phyloP scores from a whole-genome alignment of 2,888 invertebrate species.

The Pemphredon lugubris region DNA sequence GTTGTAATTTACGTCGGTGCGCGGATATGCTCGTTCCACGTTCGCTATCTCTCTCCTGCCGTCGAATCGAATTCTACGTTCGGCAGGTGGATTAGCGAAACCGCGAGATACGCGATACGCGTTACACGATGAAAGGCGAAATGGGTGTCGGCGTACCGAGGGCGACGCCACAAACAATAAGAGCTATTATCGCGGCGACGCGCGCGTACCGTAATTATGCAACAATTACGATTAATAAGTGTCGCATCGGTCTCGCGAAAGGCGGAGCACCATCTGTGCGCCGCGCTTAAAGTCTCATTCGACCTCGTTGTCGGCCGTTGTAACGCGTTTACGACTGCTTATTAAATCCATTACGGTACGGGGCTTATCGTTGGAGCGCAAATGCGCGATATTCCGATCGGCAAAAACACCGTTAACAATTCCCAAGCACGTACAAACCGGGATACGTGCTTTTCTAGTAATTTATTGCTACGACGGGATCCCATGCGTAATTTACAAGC shows the following conservation, averaged over 20 bases:
- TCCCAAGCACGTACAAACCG: neutral
- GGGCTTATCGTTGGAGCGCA: conserved; percentile 10
- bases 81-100: conserved; percentile 9
- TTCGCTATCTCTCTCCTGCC: too few relatives aligned
- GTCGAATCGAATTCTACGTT: conserved; percentile 35
- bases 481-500: too few relatives aligned
- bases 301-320: conserved; percentile 44
- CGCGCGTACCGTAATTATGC: conserved; percentile 42
- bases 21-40: too few relatives aligned
- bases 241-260: conserved; percentile 30
- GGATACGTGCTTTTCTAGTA: too few relatives aligned
- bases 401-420: neutral
- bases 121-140: too few relatives aligned
- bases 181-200: conserved; percentile 25
- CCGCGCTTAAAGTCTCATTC: conserved; percentile 55
- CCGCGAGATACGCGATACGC: neutral
- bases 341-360: conserved; percentile 52
- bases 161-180: conserved; percentile 29
- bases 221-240: conserved; percentile 56
- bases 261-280: conserved; percentile 36
- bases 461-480: too few relatives aligned
- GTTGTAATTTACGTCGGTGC: too few relatives aligned
- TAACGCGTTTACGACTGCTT: conserved; percentile 53
- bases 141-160: conserved; percentile 22
- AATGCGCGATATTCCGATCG: conserved; percentile 1